A percentile compares a stretch with the other conserved stretches of the same genome.
These are phyloP conservation scores for Gymnorhina tibicen DNA, from an alignment of 2,113 vertebrate genomes.

Conservation along the genomic window DNA sequence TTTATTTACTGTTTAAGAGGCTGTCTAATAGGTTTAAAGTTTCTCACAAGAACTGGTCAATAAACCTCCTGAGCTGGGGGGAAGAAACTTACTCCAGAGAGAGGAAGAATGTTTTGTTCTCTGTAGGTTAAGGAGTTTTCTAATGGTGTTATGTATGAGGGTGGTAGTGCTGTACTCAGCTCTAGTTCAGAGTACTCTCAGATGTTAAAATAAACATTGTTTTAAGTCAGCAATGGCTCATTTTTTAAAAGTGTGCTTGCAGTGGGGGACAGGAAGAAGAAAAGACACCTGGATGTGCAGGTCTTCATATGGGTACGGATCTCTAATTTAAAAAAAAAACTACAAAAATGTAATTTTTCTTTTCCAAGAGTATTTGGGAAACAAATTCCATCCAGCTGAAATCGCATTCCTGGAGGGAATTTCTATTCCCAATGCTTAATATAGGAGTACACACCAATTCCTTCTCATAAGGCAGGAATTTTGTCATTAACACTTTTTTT, in stretches of 20 bases:
- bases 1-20: constrained; percentile 3
- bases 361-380: neutral
- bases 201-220: neutral
- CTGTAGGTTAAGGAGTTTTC: neutral
- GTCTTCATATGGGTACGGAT: neutral
- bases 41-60: neutral
- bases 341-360: neutral
- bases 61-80: neutral
- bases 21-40: neutral
- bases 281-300: neutral
- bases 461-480: neutral
- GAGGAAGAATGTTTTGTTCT: neutral
- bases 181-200: neutral
- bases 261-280: neutral
- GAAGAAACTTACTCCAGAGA: neutral
- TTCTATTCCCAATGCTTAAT: neutral
- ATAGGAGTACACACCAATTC: neutral
- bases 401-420: neutral
- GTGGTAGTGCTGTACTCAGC: neutral
- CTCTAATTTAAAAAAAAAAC: neutral
- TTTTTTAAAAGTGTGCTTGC: neutral
- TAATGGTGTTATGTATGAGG: neutral
- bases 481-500: neutral
- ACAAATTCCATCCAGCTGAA: neutral
- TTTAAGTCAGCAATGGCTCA: neutral